Percentiles rank a stretch among this genome's conserved stretches.
Evolutionary conservation across 1,140 invertebrate genomes (phyloP).

Genomic region (Ceratoteleas bidentatus): DNA sequence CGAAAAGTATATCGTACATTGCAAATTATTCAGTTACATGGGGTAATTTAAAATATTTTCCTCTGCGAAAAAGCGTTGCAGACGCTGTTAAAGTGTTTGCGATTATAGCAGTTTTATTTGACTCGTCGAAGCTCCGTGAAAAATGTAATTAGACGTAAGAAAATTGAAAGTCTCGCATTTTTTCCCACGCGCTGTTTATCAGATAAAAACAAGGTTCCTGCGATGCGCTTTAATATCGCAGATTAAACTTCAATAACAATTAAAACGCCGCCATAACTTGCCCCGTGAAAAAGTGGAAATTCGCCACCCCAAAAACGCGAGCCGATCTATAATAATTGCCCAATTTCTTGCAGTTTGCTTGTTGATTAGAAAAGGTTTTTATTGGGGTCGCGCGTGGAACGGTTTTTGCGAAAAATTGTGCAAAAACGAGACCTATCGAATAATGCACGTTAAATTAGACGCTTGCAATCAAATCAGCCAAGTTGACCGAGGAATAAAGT

Average conservation of each 20-base stretch:
- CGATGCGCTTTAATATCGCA: slow-evolving; percentile 16
- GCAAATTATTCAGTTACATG: too few relatives aligned
- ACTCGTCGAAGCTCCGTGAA: too few relatives aligned
- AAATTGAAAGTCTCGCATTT: slow-evolving; percentile 41
- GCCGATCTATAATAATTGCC: slow-evolving; percentile 15
- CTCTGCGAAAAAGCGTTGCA: too few relatives aligned
- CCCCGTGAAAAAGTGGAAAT: slow-evolving; percentile 1
- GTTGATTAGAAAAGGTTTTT: slow-evolving; percentile 22
- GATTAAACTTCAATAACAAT: slow-evolving; percentile 25
- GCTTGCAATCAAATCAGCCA: slow-evolving; percentile 26
- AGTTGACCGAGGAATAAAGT: slow-evolving; percentile 26
- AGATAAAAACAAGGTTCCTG: slow-evolving; percentile 17
- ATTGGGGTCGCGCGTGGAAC: slow-evolving; percentile 4
- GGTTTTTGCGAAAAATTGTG: slow-evolving; percentile 11
- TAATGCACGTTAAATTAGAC: slow-evolving; percentile 42
- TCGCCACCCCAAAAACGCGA: not conserved
- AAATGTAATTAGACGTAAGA: slow-evolving; percentile 44
- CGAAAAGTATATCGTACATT: too few relatives aligned
- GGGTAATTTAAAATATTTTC: too few relatives aligned
- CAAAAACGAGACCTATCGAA: slow-evolving; percentile 26
- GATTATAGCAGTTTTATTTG: too few relatives aligned
- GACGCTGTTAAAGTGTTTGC: too few relatives aligned
- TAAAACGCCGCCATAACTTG: slow-evolving; percentile 9
- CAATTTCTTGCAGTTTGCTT: slow-evolving; percentile 15
- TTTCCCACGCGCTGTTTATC: slow-evolving; percentile 25